Evolutionary conservation across 2,888 invertebrate genomes (phyloP), one percentile per base, ranked within the genome.

Genomic region (Hemithea aestivaria): DNA sequence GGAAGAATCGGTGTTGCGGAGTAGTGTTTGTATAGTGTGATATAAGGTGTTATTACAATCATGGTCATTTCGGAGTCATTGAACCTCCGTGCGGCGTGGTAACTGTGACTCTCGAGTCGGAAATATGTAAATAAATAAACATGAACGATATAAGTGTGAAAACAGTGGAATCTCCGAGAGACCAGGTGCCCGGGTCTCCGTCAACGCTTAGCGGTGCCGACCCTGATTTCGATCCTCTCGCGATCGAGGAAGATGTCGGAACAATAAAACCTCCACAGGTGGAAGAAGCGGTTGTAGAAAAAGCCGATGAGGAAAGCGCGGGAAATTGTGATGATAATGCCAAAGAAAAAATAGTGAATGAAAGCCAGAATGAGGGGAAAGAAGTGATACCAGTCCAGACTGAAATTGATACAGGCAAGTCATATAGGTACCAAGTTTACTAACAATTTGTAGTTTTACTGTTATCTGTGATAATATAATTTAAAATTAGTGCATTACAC

Each of bases 81-180:
- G 76, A 79, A 79, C 76, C 66, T 73, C 55, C 51, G 57, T 66
- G 70, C 80, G 73, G 80, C 76, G 69, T 82, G 75, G 73, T 78
- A 76, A 78, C 73, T 74, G 79, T 78, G 78, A 71, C 67, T 74
- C 68, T 70, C 67, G 72, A 69, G 62, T 76, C 73, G 73, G 68
- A 85, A 87, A 77, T 82, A 87, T 87, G 85, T 85, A 83, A 84
- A 84, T 85, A 83, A 84, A 84, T 85, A 85, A 87, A 83, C 83
- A 87, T 87, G 85, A 85, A 85, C 74, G 84, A 84, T 82, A 77
- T 77, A 77, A 80, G 72, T 62, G 72, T 80, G 60, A 84, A 84
- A 75, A 72, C 73, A 75, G 77, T 73, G 65, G 84, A 82, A 72
- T 73, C 80, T 66, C 74, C 72, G 51, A 82, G 82, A 68, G 75